phyloP scores from a whole-genome alignment of 1,140 invertebrate genomes.

The Brachionus plicatilis region DNA sequence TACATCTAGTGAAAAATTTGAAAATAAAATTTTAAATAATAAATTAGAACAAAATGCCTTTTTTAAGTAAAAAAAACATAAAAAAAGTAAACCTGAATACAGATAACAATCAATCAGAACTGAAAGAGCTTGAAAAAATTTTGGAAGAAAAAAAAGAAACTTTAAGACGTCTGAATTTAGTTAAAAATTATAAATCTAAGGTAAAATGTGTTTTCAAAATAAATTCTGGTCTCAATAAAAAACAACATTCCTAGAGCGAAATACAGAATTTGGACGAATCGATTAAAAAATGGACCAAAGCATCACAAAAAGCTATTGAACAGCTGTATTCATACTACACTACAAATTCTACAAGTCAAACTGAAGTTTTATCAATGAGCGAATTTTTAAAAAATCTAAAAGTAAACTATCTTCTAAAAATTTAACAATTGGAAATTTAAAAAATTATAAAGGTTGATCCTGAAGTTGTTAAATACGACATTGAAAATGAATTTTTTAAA shows the following conservation, averaged over 20 bases:
- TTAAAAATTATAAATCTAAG: conserved; percentile 4
- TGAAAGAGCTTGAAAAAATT: neutral
- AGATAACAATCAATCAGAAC: neutral
- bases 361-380: neutral
- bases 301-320: conserved; percentile 10
- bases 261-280: conserved; percentile 1
- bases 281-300: conserved; percentile 28
- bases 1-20: neutral
- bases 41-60: neutral
- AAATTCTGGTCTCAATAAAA: neutral
- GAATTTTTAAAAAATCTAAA: conserved; percentile 25
- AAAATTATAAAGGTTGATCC: neutral
- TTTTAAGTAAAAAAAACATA: conserved; percentile 29
- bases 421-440: neutral
- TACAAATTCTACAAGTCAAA: neutral
- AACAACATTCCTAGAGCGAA: neutral
- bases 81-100: neutral
- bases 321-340: neutral
- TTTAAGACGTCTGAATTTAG: neutral
- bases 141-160: conserved; percentile 23
- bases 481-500: neutral
- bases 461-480: neutral
- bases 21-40: neutral
- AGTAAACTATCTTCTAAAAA: neutral
- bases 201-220: neutral